Conservation (phyloP, 2,113 vertebrate species). For the Gasterosteus nipponicus region DNA sequence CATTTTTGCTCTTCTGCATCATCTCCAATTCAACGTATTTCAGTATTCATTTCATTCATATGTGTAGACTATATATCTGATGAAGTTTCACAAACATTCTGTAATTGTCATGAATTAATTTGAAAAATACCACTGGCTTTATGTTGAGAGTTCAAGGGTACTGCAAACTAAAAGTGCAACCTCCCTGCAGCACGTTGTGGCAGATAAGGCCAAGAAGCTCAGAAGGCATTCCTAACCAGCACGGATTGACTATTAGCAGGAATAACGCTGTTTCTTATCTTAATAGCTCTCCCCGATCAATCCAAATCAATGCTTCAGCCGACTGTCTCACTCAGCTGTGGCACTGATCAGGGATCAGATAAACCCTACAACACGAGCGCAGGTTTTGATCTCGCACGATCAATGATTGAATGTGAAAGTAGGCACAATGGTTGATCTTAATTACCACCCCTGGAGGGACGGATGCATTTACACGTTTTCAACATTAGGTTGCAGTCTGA, state of each 20-base stretch:
- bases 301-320: neutral
- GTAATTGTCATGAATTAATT: too few relatives aligned
- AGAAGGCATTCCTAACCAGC: neutral
- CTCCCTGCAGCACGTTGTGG: too few relatives aligned
- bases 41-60: too few relatives aligned
- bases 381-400: neutral
- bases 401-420: neutral
- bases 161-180: too few relatives aligned
- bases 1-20: too few relatives aligned
- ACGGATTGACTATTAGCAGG: too few relatives aligned
- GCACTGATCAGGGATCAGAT: constrained; percentile 1
- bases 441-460: neutral
- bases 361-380: neutral
- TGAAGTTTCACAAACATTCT: too few relatives aligned
- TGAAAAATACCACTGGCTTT: too few relatives aligned
- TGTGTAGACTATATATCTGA: too few relatives aligned
- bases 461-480: neutral
- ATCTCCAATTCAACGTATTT: too few relatives aligned
- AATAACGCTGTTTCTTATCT: neutral
- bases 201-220: neutral
- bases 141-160: too few relatives aligned
- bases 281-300: neutral
- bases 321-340: neutral
- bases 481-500: neutral
- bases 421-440: neutral